Evolutionary conservation across 2,797 vertebrate genomes (phyloP).

Genomic region (Enoplosus armatus): DNA sequence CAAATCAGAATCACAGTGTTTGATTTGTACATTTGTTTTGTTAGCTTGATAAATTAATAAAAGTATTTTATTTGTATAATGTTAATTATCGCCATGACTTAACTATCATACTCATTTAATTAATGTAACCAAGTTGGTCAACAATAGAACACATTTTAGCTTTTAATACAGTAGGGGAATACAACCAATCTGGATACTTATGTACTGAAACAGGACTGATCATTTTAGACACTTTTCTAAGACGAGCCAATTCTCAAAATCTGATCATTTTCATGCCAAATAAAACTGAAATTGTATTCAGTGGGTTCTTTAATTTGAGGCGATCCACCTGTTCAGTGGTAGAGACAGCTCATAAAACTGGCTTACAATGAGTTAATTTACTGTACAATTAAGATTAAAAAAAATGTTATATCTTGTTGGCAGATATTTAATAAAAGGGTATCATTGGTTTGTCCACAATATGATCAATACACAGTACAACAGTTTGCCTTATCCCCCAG

Average conservation of each 20-base stretch:
- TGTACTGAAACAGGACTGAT: neutral
- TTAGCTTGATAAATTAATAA: slow-evolving; percentile 42
- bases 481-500: slow-evolving; percentile 4
- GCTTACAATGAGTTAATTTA: neutral
- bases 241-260: neutral
- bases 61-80: slow-evolving; percentile 29
- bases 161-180: neutral
- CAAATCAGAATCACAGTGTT: slow-evolving; percentile 23
- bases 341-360: neutral
- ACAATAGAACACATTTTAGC: neutral
- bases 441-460: neutral
- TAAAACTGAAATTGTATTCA: neutral
- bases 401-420: neutral
- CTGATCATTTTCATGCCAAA: neutral
- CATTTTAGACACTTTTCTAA: neutral
- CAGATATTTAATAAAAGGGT: slow-evolving; percentile 23
- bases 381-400: neutral
- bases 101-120: neutral
- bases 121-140: neutral
- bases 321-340: neutral
- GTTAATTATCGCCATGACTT: neutral
- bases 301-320: neutral
- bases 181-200: neutral
- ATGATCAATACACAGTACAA: neutral
- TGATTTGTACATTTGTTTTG: slow-evolving; percentile 49